A percentile compares a stretch with the other conserved stretches of the same genome.
Evolutionary conservation across 2,888 invertebrate genomes (phyloP).

Genomic region (Danaus chrysippus): DNA sequence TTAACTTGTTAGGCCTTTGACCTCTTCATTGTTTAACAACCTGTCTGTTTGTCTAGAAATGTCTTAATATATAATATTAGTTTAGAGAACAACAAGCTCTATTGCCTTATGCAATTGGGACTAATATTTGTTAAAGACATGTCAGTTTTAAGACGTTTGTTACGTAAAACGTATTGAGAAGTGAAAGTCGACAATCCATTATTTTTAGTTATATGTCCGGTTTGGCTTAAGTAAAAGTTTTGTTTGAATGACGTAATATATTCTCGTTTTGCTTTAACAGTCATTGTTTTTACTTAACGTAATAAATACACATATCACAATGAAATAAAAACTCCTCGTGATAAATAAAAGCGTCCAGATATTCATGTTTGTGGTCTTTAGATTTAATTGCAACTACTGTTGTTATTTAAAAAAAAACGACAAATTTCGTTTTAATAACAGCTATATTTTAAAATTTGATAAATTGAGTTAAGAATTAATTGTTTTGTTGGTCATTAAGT

Average conservation of each 20-base stretch:
- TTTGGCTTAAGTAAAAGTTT: constrained; percentile 68
- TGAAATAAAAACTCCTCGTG: background rate
- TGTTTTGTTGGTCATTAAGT: constrained; percentile 17
- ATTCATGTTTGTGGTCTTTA: no score
- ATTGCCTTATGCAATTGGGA: constrained; percentile 18
- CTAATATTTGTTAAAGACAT: constrained; percentile 28
- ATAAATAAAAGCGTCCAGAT: no score
- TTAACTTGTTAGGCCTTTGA: constrained; percentile 54
- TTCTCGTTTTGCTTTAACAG: constrained; percentile 39
- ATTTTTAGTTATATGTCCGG: constrained; percentile 66
- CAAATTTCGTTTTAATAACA: no score
- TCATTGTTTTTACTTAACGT: constrained; percentile 22
- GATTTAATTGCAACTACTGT: no score
- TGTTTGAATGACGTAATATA: constrained; percentile 62
- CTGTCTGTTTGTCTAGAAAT: constrained; percentile 16
- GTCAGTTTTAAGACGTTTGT: constrained; percentile 39
- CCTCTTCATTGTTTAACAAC: constrained; percentile 55
- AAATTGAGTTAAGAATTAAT: no score
- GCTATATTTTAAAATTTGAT: no score
- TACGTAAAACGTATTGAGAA: constrained; percentile 41
- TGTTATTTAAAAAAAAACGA: no score
- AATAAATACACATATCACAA: background rate
- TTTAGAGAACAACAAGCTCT: constrained; percentile 32
- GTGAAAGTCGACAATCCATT: constrained; percentile 61
- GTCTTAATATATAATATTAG: constrained; percentile 22